phyloP scores from a whole-genome alignment of 2,797 vertebrate genomes.

The Aplochiton taeniatus region DNA sequence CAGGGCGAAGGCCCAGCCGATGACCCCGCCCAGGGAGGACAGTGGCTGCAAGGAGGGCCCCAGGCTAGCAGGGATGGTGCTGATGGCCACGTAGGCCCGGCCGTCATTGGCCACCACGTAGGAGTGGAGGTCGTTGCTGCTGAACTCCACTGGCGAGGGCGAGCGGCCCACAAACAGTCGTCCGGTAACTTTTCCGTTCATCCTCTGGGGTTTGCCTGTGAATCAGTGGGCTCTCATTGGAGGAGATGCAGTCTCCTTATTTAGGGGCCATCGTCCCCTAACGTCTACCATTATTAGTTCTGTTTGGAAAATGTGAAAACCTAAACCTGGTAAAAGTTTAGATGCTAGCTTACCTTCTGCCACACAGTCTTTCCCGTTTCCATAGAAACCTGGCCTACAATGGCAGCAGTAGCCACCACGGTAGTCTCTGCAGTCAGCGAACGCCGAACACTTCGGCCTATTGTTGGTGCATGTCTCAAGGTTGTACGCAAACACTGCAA shows the following conservation, averaged over 20 bases:
- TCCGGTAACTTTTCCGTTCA: slow-evolving; percentile 92
- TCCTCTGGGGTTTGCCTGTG: slow-evolving; percentile 88
- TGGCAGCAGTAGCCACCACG: slow-evolving; percentile 85
- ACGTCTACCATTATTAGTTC: no score
- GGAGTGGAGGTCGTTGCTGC: slow-evolving; percentile 89
- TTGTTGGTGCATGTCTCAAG: slow-evolving; percentile 81
- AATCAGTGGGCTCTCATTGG: no score
- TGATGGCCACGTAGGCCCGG: slow-evolving; percentile 90
- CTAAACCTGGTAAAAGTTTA: no score
- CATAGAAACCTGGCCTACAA: slow-evolving; percentile 87
- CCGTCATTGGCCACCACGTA: slow-evolving; percentile 94
- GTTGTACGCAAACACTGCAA: slow-evolving; percentile 86
- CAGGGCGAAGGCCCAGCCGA: slow-evolving; percentile 96
- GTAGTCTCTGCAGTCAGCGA: slow-evolving; percentile 85
- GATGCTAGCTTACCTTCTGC: slow-evolving; percentile 79
- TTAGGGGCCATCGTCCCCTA: no score
- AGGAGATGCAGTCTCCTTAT: no score
- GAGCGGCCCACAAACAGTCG: slow-evolving; percentile 81
- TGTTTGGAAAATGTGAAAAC: no score
- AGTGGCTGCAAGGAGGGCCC: slow-evolving; percentile 87
- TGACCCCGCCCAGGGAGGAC: slow-evolving; percentile 84
- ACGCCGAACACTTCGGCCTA: slow-evolving; percentile 83
- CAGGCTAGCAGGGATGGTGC: slow-evolving; percentile 77
- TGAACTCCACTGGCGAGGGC: slow-evolving; percentile 66
- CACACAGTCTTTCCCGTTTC: slow-evolving; percentile 90